Conservation (phyloP, 2,888 invertebrate genomes). For the Philaethria dido region DNA sequence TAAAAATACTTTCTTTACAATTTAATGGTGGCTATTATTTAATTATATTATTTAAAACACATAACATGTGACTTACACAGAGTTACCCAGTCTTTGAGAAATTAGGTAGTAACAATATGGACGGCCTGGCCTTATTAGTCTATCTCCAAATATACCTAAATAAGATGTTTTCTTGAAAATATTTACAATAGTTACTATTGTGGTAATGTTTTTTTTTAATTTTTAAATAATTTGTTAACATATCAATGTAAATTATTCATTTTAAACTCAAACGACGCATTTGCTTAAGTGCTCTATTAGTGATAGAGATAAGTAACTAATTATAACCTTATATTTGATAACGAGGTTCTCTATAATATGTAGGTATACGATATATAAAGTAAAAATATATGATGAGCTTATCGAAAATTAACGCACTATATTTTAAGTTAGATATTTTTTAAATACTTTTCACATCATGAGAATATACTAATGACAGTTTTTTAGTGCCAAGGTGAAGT, state of each 20-base stretch:
- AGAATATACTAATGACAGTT: not conserved
- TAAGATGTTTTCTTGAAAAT: not conserved
- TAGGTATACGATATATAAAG: conserved; percentile 13
- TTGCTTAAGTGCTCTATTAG: conserved; percentile 6
- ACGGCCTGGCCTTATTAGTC: conserved; percentile 72
- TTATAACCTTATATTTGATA: conserved; percentile 8
- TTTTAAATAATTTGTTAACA: conserved; percentile 6
- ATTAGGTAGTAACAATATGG: conserved; percentile 55
- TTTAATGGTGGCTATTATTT: conserved; percentile 54
- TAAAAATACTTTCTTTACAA: conserved; percentile 73
- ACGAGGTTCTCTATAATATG: not conserved
- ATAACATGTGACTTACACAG: conserved; percentile 38
- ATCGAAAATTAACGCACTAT: not conserved
- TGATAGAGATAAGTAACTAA: conserved; percentile 5
- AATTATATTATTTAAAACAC: too few relatives aligned
- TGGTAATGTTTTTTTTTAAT: not conserved
- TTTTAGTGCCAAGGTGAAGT: too few relatives aligned
- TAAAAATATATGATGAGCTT: not conserved
- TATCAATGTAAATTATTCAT: conserved; percentile 9
- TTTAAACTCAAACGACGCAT: not conserved
- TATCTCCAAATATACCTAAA: conserved; percentile 35
- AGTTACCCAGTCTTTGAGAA: conserved; percentile 67
- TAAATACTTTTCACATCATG: not conserved
- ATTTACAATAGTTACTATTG: not conserved
- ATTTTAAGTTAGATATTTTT: not conserved